Evolutionary conservation across 2,888 invertebrate species (phyloP), one percentile per base, ranked within the genome.

Genomic region (Napeogenes inachia): DNA sequence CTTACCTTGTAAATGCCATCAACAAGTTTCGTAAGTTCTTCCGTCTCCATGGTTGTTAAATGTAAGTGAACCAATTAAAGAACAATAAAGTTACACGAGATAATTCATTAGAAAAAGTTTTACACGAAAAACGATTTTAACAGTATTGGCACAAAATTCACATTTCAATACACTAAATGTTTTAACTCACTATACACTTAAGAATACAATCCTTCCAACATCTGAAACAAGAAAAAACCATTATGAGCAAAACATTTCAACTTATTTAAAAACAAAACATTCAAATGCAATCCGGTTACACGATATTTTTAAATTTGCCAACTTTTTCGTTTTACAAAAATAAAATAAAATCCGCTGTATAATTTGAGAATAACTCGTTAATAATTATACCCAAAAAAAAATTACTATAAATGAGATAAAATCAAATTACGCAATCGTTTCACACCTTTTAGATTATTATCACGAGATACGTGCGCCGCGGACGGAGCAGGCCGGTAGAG

Each of bases 1-100:
- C 89, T 89, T 91, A 96, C 96, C 95, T 96, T 96, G 87, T 96
- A 97, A 80, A 96, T 96, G 77, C 96, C 96, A 89, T 97, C 96
- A 77, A 96, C 96, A 77, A 96, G 94, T 91, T 96, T 96, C 80
- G 96, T 96, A 75, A 96, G 94, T 91, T 96, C 96, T 85, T 97
- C 96, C 76, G 96, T 96, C 92, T 97, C 96, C 95, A 95, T 91
- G 74, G 76, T 76, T 84, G 84, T 74, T 74, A 77, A 79, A 84
- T 81, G 81, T 82, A 79, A 82, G 73, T 78, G 75, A 79, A 80
- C 73, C 75, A 77, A 65, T 65, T 65, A 78, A 77, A 72, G 71
- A 66, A 79, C 78, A 72, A 67, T 72, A 76, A 73, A 74, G 75
- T 82, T 82, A 89, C 87, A 87, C 87, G 70, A 78, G 77, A 84